Evolutionary conservation across 2,888 invertebrate genomes (phyloP), one percentile per base, ranked within the genome.

Genomic region (Plagodis pulveraria): DNA sequence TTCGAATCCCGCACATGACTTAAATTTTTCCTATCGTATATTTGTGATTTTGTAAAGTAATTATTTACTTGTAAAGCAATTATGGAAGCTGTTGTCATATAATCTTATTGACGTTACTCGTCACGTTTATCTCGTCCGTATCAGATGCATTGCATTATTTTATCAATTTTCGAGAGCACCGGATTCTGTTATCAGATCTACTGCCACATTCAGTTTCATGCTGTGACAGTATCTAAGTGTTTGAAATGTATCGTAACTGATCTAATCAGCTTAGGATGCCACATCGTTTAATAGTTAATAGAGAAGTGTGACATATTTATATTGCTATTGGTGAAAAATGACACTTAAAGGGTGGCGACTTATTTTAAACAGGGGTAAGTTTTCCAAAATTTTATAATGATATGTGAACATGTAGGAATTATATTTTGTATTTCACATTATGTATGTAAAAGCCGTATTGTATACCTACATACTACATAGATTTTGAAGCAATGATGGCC

Each of bases 331-430:
- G 9, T 42, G n/a, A 9, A 56, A 45, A 57, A 90, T 88, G 87
- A 77, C 81, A 11, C 70, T 91, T 7, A 83, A 69, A 60, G 91
- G 91, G 79, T 92, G 91, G 91, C 77, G 84, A 41, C 77, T 77
- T 0, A 33, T 84, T 45, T 63, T 91, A n/a, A 91, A 91, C 75
- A 84, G 71, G 76, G 86, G 91, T 91, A 74, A 76, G 77, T 42
- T 38, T 38, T 38, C 1, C 38, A 22, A 22, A 22, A 4, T 22
- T 22, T 22, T 22, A 22, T 22, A 4, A 22, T 22, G 22, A 22
- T 22, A 22, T 22, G 22, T 22, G 4, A 22, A 2, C 22, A 22
- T 22, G 22, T 2, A 22, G 22, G 22, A 22, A 22, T 22, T 22
- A 4, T n/a, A n/a, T n/a, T 22, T 22, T 22, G 22, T 1, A 4